A percentile compares a stretch with the other conserved stretches of the same genome.
Evolutionary conservation across 2,113 vertebrate genomes (phyloP).

Genomic region (Microtus ochrogaster): DNA sequence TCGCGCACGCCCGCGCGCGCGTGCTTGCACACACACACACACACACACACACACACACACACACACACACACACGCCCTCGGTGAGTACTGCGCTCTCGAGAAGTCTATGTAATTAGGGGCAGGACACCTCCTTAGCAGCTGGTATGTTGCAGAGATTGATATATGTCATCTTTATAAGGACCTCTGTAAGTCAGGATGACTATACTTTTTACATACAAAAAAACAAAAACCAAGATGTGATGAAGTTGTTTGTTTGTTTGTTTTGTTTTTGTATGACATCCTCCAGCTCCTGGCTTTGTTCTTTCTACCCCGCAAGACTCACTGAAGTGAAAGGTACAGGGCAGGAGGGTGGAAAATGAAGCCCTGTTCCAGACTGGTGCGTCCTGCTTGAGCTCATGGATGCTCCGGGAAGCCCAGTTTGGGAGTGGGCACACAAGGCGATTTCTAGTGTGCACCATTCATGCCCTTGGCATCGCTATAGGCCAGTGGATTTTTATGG

Average conservation of each 20-base stretch:
- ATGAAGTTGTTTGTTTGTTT: not conserved
- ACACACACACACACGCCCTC: not conserved
- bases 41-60: not conserved
- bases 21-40: no score
- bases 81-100: not conserved
- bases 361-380: not conserved
- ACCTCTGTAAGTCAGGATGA: no score
- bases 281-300: not conserved
- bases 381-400: not conserved
- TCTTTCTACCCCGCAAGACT: not conserved
- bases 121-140: not conserved
- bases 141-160: not conserved
- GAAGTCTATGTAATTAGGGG: fast-evolving
- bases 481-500: not conserved
- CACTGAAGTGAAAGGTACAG: no score
- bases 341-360: not conserved
- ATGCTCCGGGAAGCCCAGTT: not conserved
- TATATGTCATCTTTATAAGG: not conserved
- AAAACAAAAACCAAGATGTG: not conserved
- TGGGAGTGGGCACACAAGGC: not conserved
- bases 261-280: not conserved
- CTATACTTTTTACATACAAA: not conserved
- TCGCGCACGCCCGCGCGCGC: no score
- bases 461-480: not conserved
- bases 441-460: not conserved